phyloP scores from a whole-genome alignment of 1,140 invertebrate species.

The Harpegnathos saltator region DNA sequence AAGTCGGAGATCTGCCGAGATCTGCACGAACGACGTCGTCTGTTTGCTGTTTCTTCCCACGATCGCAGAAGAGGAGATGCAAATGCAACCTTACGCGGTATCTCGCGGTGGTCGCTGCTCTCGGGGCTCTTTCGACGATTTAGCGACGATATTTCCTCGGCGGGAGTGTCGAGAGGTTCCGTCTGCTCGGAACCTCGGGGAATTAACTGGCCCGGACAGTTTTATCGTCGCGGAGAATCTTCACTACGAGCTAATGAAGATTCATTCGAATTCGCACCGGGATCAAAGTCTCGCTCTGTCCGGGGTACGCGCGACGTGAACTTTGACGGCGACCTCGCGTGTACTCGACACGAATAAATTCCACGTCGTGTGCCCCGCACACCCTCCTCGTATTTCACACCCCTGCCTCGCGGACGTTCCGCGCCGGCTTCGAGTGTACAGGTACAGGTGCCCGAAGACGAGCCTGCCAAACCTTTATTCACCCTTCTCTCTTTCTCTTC shows the following conservation, averaged over 20 bases:
- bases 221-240: neutral
- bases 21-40: neutral
- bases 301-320: neutral
- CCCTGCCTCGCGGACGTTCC: neutral
- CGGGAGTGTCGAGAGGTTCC: neutral
- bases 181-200: too few relatives aligned
- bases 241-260: neutral
- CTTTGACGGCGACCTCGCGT: neutral
- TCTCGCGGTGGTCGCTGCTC: slow-evolving; percentile 29
- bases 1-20: too few relatives aligned
- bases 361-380: neutral
- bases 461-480: slow-evolving; percentile 78
- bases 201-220: neutral
- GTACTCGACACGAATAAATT: neutral
- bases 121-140: neutral
- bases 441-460: slow-evolving; percentile 71
- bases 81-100: neutral
- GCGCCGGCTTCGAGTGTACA: slow-evolving; percentile 45
- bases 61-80: slow-evolving; percentile 17
- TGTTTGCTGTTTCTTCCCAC: neutral
- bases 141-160: neutral
- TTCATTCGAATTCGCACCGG: neutral
- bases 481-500: slow-evolving; percentile 69
- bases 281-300: neutral
- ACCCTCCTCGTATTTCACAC: neutral